phyloP scores from a whole-genome alignment of 2,888 invertebrate genomes.

The Sinopyrophorus schimmeli region DNA sequence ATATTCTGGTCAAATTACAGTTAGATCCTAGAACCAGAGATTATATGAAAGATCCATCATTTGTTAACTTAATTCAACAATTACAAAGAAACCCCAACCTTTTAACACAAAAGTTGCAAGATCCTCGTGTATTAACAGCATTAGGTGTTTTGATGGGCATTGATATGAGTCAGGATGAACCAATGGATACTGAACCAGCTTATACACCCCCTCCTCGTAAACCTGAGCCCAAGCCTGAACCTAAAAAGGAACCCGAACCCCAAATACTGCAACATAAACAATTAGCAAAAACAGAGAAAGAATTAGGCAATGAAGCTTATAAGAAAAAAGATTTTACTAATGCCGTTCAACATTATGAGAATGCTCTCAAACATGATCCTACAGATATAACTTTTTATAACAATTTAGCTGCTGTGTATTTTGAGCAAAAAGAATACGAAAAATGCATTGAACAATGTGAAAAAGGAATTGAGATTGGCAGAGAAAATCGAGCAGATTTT shows the following conservation, averaged over 20 bases:
- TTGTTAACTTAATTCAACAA: constrained; percentile 65
- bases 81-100: constrained; percentile 68
- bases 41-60: constrained; percentile 75
- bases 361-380: constrained; percentile 87
- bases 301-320: constrained; percentile 91
- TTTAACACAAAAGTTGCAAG: constrained; percentile 60
- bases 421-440: constrained; percentile 91
- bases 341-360: constrained; percentile 81
- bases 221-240: constrained; percentile 54
- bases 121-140: constrained; percentile 69
- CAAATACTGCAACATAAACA: constrained; percentile 66
- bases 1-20: constrained; percentile 64
- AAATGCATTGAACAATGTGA: constrained; percentile 92
- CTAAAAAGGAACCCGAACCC: constrained; percentile 62
- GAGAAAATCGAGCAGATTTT: constrained; percentile 96
- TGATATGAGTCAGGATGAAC: constrained; percentile 51
- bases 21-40: constrained; percentile 71
- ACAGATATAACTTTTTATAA: constrained; percentile 92
- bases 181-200: constrained; percentile 61
- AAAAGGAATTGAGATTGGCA: constrained; percentile 91
- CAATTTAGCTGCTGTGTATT: constrained; percentile 96
- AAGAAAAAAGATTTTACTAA: constrained; percentile 83
- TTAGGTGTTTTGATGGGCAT: constrained; percentile 70
- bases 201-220: constrained; percentile 56
- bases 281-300: constrained; percentile 80